A percentile compares a stretch with the other conserved stretches of the same genome.
These are phyloP conservation scores for Myxocyprinus asiaticus DNA, from an alignment of 2,113 vertebrate species.

Conservation along the genomic window DNA sequence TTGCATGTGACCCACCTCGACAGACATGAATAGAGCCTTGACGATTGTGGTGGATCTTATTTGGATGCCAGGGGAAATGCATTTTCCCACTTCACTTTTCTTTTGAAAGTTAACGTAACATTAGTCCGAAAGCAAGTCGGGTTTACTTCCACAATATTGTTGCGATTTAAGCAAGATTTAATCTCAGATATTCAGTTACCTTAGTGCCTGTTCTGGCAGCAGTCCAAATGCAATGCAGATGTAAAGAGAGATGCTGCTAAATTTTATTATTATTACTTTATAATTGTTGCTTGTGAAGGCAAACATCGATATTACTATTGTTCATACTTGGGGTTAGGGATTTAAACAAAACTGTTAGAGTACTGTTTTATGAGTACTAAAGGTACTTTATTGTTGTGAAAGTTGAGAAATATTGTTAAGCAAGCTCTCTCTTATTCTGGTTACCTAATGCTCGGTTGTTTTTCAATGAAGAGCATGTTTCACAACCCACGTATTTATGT, in stretches of 20 bases:
- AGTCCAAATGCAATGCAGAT: too few relatives aligned
- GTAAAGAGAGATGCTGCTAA: too few relatives aligned
- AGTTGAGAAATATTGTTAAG: slow-evolving; percentile 15
- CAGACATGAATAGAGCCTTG: background rate
- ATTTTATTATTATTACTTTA: too few relatives aligned
- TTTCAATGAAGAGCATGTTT: slow-evolving; percentile 52
- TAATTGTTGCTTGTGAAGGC: too few relatives aligned
- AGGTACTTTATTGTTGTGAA: background rate
- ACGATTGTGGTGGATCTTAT: slow-evolving; percentile 16
- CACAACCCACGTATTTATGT: slow-evolving; percentile 46
- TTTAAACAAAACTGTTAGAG: too few relatives aligned
- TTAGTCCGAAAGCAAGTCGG: background rate
- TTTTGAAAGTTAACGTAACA: slow-evolving; percentile 5
- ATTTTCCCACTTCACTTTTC: slow-evolving; percentile 38
- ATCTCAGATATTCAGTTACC: too few relatives aligned
- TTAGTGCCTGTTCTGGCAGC: too few relatives aligned
- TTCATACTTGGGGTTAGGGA: too few relatives aligned
- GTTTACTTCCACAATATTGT: slow-evolving; percentile 19
- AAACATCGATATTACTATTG: too few relatives aligned
- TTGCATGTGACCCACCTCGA: background rate
- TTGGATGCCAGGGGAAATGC: slow-evolving; percentile 24
- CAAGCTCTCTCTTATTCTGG: slow-evolving; percentile 11
- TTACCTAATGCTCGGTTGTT: slow-evolving; percentile 48
- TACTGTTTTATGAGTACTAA: too few relatives aligned
- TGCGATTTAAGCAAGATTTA: background rate